Evolutionary conservation across 1,140 invertebrate genomes (phyloP), one percentile per base, ranked within the genome.

Genomic region (Habropoda laboriosa): DNA sequence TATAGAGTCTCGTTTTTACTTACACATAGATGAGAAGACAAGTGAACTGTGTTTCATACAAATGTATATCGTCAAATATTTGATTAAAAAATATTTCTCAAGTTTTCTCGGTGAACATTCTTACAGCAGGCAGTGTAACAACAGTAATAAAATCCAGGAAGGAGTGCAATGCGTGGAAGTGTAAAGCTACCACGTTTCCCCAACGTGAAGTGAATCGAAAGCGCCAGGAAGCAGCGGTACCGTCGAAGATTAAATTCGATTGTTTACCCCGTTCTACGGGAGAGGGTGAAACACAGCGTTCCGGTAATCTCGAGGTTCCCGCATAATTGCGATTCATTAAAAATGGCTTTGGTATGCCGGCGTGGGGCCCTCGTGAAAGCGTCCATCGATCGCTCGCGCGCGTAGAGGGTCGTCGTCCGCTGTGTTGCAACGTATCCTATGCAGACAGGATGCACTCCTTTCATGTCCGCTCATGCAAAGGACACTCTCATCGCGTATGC

Each of bases 391-490:
- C 73, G 57, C 35, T 7, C 38, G 18, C 12, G 40, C 12, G n/a
- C n/a, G 38, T 18, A 49, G 49, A 67, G 71, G 57, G 51, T 81
- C 80, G 63, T 40, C 73, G 57, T 51, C 60, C 73, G 47, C 40
- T 13, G 21, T 66, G 57, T 77, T 67, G 63, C 72, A 57, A 53
- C 63, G 40, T 75, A 79, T 79, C 76, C 76, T 73, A 63, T 45
- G 79, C 79, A 67, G 70, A 81, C 79, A 68, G 70, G 80, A 79
- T 73, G 75, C 75, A 57, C 74, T 81, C 73, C 73, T 78, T 72
- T 78, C 72, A 71, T 61, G 60, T 58, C 57, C 71, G 79, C 40
- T 72, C 73, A 66, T 68, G 73, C 60, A 80, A 80, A 81, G 71
- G 80, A 71, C 53, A 45, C 80, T 76, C 72, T 67, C 72, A 67